phyloP scores from a whole-genome alignment of 2,888 invertebrate species.

The Himalopsyche tibetana region DNA sequence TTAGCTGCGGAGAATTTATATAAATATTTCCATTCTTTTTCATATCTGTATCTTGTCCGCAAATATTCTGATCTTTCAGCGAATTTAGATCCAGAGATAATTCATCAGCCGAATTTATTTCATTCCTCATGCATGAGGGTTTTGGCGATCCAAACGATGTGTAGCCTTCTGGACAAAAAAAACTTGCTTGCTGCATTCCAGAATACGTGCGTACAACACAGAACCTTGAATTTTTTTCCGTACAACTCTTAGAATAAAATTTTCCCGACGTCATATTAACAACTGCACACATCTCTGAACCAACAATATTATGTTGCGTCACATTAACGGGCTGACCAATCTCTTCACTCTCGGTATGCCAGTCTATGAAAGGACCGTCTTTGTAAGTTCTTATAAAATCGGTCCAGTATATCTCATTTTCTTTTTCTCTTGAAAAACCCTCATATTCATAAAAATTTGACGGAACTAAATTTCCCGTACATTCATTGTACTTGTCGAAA shows the following conservation, averaged over 20 bases:
- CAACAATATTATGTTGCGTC: background rate
- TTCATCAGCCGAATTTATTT: background rate
- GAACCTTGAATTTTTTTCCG: background rate
- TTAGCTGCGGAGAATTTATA: background rate
- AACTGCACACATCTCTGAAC: background rate
- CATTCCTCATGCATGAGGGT: background rate
- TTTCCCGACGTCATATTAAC: background rate
- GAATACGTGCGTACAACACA: background rate
- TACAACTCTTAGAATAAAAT: background rate
- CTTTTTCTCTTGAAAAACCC: background rate
- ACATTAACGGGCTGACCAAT: background rate
- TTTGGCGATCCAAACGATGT: background rate
- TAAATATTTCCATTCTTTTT: background rate
- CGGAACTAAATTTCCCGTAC: background rate
- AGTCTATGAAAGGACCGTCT: background rate
- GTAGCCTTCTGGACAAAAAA: background rate
- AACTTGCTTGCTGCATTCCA: background rate
- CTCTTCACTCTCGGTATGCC: background rate
- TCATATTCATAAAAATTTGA: background rate
- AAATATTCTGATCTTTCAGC: background rate
- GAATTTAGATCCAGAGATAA: background rate
- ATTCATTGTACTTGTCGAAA: background rate
- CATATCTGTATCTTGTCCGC: background rate
- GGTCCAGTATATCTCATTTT: background rate
- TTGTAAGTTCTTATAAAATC: slow-evolving; percentile 7